Evolutionary conservation across 2,113 vertebrate species (phyloP).

Genomic region (Charadrius vociferus): DNA sequence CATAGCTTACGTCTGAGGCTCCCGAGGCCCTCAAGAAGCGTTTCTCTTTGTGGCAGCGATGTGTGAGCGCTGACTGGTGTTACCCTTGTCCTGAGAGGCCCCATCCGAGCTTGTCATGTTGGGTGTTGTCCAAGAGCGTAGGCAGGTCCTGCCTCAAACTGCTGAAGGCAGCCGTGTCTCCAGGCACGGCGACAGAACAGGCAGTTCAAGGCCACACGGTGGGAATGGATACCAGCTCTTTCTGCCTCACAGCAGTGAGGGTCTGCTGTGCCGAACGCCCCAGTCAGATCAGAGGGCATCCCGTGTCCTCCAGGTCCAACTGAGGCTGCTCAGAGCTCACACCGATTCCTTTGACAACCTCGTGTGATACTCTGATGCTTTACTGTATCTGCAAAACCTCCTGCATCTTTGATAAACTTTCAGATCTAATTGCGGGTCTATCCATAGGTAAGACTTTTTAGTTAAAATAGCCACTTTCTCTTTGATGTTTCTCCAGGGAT

Average conservation of each 20-base stretch:
- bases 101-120: accelerated
- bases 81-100: not conserved
- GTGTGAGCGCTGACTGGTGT: not conserved
- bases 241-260: accelerated
- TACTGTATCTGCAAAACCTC: not conserved
- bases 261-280: not conserved
- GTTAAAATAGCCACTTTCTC: not conserved
- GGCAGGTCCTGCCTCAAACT: not conserved
- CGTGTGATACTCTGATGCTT: not conserved
- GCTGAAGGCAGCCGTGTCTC: not conserved
- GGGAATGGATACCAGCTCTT: not conserved
- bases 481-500: not conserved
- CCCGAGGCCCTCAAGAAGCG: not conserved
- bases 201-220: accelerated
- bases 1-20: not conserved
- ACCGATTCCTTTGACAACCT: not conserved
- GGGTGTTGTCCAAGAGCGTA: not conserved
- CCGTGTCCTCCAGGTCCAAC: not conserved
- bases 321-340: not conserved
- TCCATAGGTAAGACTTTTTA: not conserved
- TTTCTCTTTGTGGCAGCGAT: not conserved
- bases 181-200: accelerated
- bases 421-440: not conserved
- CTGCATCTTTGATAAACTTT: not conserved
- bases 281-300: not conserved